Evolutionary conservation across 2,113 vertebrate genomes (phyloP).

Genomic region (Etia nguti): DNA sequence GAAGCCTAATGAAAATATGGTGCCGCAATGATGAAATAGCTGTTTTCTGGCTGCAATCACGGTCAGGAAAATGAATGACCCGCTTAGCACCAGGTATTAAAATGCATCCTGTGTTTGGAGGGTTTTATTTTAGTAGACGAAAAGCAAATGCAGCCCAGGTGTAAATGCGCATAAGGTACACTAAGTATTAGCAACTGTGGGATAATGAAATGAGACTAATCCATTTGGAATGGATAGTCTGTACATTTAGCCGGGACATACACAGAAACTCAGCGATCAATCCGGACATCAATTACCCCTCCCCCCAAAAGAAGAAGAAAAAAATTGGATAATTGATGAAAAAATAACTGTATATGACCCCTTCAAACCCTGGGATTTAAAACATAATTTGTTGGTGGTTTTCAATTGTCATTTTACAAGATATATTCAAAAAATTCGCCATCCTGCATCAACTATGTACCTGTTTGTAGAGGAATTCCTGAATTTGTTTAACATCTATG

Average conservation of each 20-base stretch:
- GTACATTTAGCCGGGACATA: neutral
- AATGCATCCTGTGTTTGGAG: neutral
- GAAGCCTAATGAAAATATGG: slow-evolving; percentile 46
- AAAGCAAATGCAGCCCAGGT: neutral
- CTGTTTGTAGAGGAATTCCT: neutral
- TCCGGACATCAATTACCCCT: neutral
- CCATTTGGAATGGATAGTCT: neutral
- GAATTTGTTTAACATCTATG: neutral
- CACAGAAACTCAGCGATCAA: neutral
- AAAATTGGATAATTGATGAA: neutral
- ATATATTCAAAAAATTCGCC: neutral
- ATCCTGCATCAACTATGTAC: neutral
- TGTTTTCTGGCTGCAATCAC: slow-evolving; percentile 42
- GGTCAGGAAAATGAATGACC: slow-evolving; percentile 38
- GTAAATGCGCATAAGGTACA: neutral
- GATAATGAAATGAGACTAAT: neutral
- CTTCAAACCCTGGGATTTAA: neutral
- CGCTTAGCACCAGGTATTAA: slow-evolving; percentile 16
- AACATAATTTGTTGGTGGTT: neutral
- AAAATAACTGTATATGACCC: neutral
- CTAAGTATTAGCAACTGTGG: neutral
- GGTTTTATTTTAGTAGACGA: neutral
- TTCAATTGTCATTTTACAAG: neutral
- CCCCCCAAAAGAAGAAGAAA: neutral
- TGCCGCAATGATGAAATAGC: slow-evolving; percentile 38